Conservation (phyloP, 2,888 invertebrate species). For the Agrotis clavis region DNA sequence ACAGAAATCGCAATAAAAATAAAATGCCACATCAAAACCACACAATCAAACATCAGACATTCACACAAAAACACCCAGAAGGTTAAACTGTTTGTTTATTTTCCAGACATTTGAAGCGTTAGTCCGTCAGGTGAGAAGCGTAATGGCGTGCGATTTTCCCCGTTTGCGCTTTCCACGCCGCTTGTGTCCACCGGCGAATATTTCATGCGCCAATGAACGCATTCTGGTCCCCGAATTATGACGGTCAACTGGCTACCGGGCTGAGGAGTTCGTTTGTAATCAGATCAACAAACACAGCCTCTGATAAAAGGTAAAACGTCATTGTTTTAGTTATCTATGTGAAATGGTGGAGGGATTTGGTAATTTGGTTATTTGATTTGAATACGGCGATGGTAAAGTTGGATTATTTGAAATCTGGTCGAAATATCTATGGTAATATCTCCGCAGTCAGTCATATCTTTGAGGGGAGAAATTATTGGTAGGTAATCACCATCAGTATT, state of each 20-base stretch:
- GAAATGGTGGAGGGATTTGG: slow-evolving; percentile 13
- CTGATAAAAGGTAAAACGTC: slow-evolving; percentile 83
- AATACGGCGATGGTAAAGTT: not conserved
- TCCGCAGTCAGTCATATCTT: not conserved
- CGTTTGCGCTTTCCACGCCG: slow-evolving; percentile 81
- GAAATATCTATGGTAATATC: not conserved
- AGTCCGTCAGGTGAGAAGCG: slow-evolving; percentile 84
- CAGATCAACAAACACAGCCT: slow-evolving; percentile 88
- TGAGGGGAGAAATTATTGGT: not conserved
- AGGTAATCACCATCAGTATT: not conserved
- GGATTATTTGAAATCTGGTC: not conserved
- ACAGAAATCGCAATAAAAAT: slow-evolving; percentile 6
- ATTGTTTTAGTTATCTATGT: slow-evolving; percentile 72
- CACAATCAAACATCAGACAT: slow-evolving; percentile 12
- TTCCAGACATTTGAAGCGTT: slow-evolving; percentile 60
- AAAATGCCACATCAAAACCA: not conserved
- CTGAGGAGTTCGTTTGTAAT: slow-evolving; percentile 79
- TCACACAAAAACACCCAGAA: slow-evolving; percentile 36
- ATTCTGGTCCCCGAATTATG: slow-evolving; percentile 87
- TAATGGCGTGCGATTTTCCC: slow-evolving; percentile 85
- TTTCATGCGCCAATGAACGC: slow-evolving; percentile 88
- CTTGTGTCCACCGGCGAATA: slow-evolving; percentile 79
- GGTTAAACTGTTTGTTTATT: slow-evolving; percentile 66
- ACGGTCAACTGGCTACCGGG: slow-evolving; percentile 89
- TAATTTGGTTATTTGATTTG: slow-evolving; percentile 39